Percentiles rank a stretch among this genome's conserved stretches.
Evolutionary conservation across 2,888 invertebrate genomes (phyloP).

Genomic region (Nowickia ferox): DNA sequence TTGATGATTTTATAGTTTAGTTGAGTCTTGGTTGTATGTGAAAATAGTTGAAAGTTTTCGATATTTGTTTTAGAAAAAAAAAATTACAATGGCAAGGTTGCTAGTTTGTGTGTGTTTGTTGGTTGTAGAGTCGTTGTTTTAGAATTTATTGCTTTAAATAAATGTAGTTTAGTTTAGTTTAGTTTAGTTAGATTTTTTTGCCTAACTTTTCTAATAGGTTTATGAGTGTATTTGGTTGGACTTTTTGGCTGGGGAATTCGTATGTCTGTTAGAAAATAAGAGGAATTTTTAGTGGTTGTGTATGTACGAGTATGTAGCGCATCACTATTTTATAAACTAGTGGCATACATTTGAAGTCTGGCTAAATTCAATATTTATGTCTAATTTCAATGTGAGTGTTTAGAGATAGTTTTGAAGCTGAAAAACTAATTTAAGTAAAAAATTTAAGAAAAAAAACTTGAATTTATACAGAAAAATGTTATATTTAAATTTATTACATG

Average conservation of each 20-base stretch:
- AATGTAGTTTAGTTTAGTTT: slow-evolving; percentile 41
- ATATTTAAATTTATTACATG: too few species aligned
- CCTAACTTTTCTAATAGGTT: not conserved
- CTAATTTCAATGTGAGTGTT: slow-evolving; percentile 28
- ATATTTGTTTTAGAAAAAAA: slow-evolving; percentile 19
- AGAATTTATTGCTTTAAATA: slow-evolving; percentile 67
- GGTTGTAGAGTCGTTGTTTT: slow-evolving; percentile 50
- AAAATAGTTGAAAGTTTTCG: slow-evolving; percentile 57
- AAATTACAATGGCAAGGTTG: slow-evolving; percentile 55
- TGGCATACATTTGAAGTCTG: slow-evolving; percentile 65
- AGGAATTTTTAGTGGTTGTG: slow-evolving; percentile 51
- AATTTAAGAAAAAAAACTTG: slow-evolving; percentile 7
- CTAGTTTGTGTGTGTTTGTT: slow-evolving; percentile 14
- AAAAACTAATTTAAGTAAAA: slow-evolving; percentile 1
- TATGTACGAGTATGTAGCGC: not conserved
- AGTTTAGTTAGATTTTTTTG: slow-evolving; percentile 20
- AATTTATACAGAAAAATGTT: not conserved
- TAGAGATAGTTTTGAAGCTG: slow-evolving; percentile 35
- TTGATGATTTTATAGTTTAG: slow-evolving; percentile 53
- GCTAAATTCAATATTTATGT: slow-evolving; percentile 13
- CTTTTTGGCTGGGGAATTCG: slow-evolving; percentile 37
- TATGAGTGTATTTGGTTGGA: slow-evolving; percentile 3
- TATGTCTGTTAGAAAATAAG: slow-evolving; percentile 50
- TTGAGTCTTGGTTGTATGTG: slow-evolving; percentile 43
- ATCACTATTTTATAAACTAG: slow-evolving; percentile 63